A percentile compares a stretch with the other conserved stretches of the same genome.
phyloP scores from a whole-genome alignment of 2,113 vertebrate species.

The Vulpes ferrilata region DNA sequence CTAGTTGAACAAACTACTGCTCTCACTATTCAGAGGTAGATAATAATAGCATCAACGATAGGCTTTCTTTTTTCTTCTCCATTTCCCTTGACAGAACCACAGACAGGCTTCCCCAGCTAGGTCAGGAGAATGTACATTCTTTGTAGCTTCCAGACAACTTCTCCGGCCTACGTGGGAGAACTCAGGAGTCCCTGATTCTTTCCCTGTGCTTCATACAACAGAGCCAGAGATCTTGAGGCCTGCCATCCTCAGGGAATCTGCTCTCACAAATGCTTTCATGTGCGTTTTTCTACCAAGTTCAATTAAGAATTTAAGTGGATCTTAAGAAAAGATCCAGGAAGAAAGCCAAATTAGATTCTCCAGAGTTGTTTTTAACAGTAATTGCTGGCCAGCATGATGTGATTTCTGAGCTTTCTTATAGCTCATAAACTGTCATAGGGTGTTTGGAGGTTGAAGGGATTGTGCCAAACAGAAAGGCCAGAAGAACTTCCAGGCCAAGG shows the following conservation, averaged over 20 bases:
- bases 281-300: slow-evolving; percentile 17
- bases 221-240: background rate
- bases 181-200: background rate
- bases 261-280: background rate
- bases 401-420: slow-evolving; percentile 18
- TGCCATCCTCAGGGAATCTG: background rate
- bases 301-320: background rate
- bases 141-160: background rate
- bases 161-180: background rate
- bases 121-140: background rate
- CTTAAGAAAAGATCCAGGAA: background rate
- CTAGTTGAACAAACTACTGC: slow-evolving; percentile 11
- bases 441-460: background rate
- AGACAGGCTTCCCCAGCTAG: background rate
- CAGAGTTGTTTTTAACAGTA: slow-evolving; percentile 25
- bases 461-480: background rate
- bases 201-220: background rate
- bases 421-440: background rate
- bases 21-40: background rate
- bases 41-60: background rate
- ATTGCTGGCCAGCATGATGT: background rate
- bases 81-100: background rate
- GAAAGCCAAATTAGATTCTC: slow-evolving; percentile 25
- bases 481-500: background rate
- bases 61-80: background rate